phyloP scores from a whole-genome alignment of 2,113 vertebrate genomes.

The Dolichallabes microphthalmus region DNA sequence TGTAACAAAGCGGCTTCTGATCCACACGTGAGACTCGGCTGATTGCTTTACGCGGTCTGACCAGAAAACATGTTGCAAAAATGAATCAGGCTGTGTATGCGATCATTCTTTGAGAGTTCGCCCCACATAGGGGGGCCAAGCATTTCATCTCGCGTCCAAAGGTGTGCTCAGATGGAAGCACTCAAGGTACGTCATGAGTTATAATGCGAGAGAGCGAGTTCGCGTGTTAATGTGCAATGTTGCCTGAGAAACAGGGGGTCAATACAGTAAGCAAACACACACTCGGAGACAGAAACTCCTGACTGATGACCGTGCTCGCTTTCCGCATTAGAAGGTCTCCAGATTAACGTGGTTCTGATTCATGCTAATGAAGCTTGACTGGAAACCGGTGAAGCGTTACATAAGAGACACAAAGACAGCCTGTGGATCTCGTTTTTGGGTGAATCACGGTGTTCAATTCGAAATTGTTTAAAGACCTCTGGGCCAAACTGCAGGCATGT shows the following conservation, averaged over 20 bases:
- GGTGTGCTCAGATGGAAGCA: slow-evolving; percentile 63
- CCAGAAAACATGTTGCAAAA: background rate
- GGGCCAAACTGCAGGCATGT: background rate
- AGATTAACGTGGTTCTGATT: slow-evolving; percentile 41
- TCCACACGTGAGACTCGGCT: background rate
- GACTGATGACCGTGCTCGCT: slow-evolving; percentile 50
- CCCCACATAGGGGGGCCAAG: background rate
- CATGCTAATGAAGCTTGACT: slow-evolving; percentile 44
- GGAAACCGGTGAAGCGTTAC: slow-evolving; percentile 35
- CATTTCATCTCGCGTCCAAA: slow-evolving; percentile 6
- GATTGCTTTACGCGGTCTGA: background rate
- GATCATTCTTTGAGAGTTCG: background rate
- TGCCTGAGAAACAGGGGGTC: slow-evolving; percentile 60
- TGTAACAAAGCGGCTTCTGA: no score
- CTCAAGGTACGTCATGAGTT: slow-evolving; percentile 63
- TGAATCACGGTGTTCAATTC: slow-evolving; percentile 17
- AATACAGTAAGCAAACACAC: slow-evolving; percentile 57
- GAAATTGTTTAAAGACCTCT: background rate
- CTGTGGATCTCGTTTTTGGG: slow-evolving; percentile 2
- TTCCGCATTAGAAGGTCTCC: slow-evolving; percentile 42
- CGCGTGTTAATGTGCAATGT: slow-evolving; percentile 62
- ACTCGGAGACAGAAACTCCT: slow-evolving; percentile 46
- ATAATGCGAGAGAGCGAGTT: slow-evolving; percentile 45
- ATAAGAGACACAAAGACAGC: slow-evolving; percentile 14
- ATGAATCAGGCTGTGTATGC: background rate